These are phyloP conservation scores for Napeogenes inachia DNA, from an alignment of 2,888 invertebrate species.

Conservation along the genomic window DNA sequence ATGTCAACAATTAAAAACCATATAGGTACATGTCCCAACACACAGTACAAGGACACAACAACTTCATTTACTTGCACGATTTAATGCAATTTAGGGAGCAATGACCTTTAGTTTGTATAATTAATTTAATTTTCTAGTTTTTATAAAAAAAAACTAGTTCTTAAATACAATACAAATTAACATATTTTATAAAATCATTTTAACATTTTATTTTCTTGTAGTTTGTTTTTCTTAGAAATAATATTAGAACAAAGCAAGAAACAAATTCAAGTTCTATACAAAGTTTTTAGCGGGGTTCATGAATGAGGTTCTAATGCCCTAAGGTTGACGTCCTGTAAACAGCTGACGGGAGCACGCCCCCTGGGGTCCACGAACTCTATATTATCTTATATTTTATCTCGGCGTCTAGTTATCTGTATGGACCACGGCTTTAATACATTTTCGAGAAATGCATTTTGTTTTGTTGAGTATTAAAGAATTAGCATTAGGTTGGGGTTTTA, in stretches of 20 bases:
- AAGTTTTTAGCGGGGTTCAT: constrained; percentile 10
- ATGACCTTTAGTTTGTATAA: constrained; percentile 19
- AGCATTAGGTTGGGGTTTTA: not conserved
- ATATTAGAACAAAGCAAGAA: not conserved
- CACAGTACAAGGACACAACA: no score
- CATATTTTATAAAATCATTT: no score
- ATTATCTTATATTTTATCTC: constrained; percentile 29
- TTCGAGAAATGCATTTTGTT: not conserved
- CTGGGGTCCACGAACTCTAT: constrained; percentile 48
- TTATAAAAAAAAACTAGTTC: no score
- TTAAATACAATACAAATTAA: no score
- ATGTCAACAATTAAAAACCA: no score
- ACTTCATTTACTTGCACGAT: no score
- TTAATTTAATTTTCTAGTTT: not conserved
- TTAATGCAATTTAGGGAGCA: constrained; percentile 26
- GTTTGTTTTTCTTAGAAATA: no score
- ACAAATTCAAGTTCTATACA: not conserved
- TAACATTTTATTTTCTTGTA: not conserved
- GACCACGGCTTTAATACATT: constrained; percentile 8
- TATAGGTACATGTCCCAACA: no score
- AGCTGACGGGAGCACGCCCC: constrained; percentile 61
- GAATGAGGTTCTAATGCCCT: constrained; percentile 24
- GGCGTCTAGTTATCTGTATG: constrained; percentile 20
- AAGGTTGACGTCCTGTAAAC: constrained; percentile 59
- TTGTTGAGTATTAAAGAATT: not conserved